Percentiles rank a stretch among this genome's conserved stretches.
These are phyloP conservation scores for Scotopteryx bipunctaria DNA, from an alignment of 2,888 invertebrate genomes.

Conservation along the genomic window DNA sequence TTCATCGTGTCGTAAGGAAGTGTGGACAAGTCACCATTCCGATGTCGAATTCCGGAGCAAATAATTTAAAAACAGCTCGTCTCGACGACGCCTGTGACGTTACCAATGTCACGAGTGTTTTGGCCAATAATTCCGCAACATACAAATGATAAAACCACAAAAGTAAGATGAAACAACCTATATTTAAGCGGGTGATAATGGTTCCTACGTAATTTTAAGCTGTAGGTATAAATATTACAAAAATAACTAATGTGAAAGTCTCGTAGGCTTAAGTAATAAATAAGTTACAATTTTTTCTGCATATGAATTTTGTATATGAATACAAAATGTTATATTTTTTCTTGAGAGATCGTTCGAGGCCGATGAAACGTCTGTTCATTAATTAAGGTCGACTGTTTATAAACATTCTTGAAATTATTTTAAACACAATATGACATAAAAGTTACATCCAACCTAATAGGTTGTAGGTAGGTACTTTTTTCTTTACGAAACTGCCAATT, in stretches of 20 bases:
- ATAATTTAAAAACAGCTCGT: conserved; percentile 59
- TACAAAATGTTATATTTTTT: too few species aligned
- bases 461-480: not conserved
- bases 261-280: not conserved
- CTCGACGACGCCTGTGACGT: conserved; percentile 58
- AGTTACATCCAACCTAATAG: not conserved
- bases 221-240: not conserved
- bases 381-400: conserved; percentile 53
- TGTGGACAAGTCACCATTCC: conserved; percentile 41
- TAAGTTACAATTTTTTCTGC: conserved; percentile 19
- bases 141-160: conserved; percentile 11
- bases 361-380: conserved; percentile 32
- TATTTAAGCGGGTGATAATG: not conserved
- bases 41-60: conserved; percentile 46
- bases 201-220: not conserved
- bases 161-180: conserved; percentile 5
- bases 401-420: conserved; percentile 60
- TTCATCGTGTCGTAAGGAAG: conserved; percentile 15
- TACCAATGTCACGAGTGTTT: conserved; percentile 51
- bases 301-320: too few species aligned
- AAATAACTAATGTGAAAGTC: not conserved
- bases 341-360: conserved; percentile 36
- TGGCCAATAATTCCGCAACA: conserved; percentile 43
- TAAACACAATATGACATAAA: conserved; percentile 36
- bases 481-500: conserved; percentile 1